A percentile compares a stretch with the other conserved stretches of the same genome.
Conservation (phyloP, 2,797 vertebrate genomes). For the Rhinoraja longicauda region DNA sequence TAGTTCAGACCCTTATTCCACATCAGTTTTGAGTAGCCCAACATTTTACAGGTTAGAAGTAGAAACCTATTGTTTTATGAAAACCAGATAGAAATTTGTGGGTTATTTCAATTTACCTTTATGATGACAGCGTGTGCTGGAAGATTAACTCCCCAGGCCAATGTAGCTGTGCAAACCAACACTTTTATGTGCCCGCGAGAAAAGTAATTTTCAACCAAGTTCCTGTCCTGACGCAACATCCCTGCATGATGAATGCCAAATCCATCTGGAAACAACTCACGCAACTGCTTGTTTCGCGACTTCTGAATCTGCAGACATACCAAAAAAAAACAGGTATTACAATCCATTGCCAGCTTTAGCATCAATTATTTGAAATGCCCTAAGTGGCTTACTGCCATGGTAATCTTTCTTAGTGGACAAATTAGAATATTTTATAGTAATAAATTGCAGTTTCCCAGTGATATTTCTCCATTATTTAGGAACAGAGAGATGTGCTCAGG, state of each 20-base stretch:
- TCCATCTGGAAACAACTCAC: conserved; percentile 90
- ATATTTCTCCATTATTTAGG: background rate
- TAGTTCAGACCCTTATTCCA: too few species aligned
- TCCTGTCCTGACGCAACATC: conserved; percentile 89
- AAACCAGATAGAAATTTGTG: conserved; percentile 41
- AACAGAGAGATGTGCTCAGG: too few species aligned
- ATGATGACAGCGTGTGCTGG: conserved; percentile 96
- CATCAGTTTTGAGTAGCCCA: background rate
- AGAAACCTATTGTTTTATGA: conserved; percentile 1
- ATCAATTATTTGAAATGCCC: background rate
- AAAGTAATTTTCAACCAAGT: conserved; percentile 87
- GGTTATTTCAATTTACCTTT: conserved; percentile 68
- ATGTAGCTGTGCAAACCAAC: conserved; percentile 86
- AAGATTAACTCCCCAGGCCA: conserved; percentile 97
- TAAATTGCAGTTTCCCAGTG: background rate
- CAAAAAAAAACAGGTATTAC: conserved; percentile 38
- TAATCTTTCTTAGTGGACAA: background rate
- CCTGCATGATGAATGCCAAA: conserved; percentile 96
- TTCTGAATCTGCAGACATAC: conserved; percentile 71
- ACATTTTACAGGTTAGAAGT: background rate
- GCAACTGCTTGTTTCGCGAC: conserved; percentile 92
- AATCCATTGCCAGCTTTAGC: background rate
- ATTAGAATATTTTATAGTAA: background rate
- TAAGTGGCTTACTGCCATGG: background rate
- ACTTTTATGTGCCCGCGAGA: conserved; percentile 87